A percentile compares a stretch with the other conserved stretches of the same genome.
These are phyloP conservation scores for Hafferia zeledoni DNA, from an alignment of 2,797 vertebrate genomes.

Conservation along the genomic window DNA sequence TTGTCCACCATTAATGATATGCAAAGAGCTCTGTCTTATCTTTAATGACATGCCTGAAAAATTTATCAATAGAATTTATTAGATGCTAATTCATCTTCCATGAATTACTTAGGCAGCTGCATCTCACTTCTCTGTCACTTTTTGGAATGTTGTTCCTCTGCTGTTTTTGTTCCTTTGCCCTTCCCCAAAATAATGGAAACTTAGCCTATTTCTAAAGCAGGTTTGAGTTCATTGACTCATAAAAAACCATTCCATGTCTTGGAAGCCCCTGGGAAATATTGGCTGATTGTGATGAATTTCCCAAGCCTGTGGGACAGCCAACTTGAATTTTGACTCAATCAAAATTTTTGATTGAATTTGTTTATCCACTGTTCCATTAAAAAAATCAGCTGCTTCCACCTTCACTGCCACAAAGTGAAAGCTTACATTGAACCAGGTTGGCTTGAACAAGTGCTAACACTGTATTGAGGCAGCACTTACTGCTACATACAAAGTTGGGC, in stretches of 20 bases:
- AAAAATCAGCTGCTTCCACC: neutral
- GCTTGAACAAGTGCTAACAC: neutral
- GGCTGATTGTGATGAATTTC: neutral
- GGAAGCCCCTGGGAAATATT: neutral
- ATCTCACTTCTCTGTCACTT: neutral
- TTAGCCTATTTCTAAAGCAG: neutral
- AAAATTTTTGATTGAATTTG: neutral
- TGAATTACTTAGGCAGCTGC: neutral
- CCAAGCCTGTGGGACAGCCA: neutral
- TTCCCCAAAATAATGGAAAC: neutral
- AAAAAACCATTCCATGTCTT: neutral
- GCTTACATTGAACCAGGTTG: neutral
- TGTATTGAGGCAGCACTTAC: neutral
- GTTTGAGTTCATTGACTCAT: neutral
- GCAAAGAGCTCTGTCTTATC: conserved; percentile 57
- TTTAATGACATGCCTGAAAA: conserved; percentile 60
- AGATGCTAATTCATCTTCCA: conserved; percentile 33
- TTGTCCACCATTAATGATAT: conserved; percentile 56
- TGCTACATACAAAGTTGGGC: no score
- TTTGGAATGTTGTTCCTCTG: neutral
- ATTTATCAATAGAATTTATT: conserved; percentile 59
- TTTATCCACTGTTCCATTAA: neutral
- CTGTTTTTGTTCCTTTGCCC: neutral
- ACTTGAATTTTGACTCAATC: neutral
- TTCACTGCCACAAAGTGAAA: neutral